These are phyloP conservation scores for Eumaeus atala DNA, from an alignment of 1,140 invertebrate species.

Conservation along the genomic window DNA sequence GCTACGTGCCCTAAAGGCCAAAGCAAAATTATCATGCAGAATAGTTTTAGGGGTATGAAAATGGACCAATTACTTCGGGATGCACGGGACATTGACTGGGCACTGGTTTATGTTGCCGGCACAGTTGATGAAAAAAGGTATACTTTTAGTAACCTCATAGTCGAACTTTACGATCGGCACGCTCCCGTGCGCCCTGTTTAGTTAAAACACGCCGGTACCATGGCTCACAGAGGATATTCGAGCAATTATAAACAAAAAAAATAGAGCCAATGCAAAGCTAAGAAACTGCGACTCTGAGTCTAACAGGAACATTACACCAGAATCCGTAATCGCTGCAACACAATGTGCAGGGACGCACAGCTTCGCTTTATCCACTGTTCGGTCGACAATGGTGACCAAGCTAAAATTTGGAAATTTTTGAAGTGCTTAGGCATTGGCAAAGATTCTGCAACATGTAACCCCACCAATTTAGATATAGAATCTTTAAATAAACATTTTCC, in stretches of 20 bases:
- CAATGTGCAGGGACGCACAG: slow-evolving; percentile 19
- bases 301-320: background rate
- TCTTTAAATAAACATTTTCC: background rate
- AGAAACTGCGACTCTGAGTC: background rate
- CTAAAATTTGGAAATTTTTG: slow-evolving; percentile 13
- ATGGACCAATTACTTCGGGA: too few species aligned
- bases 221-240: slow-evolving; percentile 8
- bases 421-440: slow-evolving; percentile 14
- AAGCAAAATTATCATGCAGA: too few species aligned
- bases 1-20: too few species aligned
- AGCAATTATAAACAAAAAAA: slow-evolving; percentile 9
- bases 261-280: slow-evolving; percentile 1
- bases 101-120: too few species aligned
- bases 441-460: background rate
- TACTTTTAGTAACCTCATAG: too few species aligned
- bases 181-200: too few species aligned
- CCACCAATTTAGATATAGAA: background rate
- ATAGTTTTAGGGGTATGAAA: too few species aligned
- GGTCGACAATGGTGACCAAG: slow-evolving; percentile 8
- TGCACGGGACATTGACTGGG: too few species aligned
- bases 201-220: slow-evolving; percentile 4
- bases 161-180: too few species aligned
- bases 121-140: too few species aligned
- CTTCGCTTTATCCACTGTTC: slow-evolving; percentile 11
- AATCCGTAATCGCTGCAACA: slow-evolving; percentile 13